Conservation (phyloP, 2,888 invertebrate species). For the Spatulosminthurus flaviceps region DNA sequence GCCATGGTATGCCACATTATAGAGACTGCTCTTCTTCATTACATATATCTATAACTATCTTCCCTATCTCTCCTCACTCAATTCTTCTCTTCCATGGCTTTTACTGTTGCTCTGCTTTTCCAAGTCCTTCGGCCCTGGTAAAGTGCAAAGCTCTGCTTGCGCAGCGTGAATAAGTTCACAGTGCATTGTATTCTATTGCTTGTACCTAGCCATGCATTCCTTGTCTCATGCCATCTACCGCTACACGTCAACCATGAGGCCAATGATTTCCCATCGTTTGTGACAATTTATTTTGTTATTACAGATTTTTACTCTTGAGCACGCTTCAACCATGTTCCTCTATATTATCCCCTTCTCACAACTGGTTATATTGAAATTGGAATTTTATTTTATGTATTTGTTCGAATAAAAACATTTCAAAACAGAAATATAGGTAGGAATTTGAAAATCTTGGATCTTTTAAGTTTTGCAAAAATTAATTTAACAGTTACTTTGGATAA, state of each 20-base stretch:
- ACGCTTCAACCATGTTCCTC: too few relatives aligned
- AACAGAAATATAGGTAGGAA: too few relatives aligned
- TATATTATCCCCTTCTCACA: too few relatives aligned
- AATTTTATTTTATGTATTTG: too few relatives aligned
- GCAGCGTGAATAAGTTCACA: slow-evolving; percentile 26
- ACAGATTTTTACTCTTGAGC: not conserved
- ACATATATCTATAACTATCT: not conserved
- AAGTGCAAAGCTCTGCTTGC: slow-evolving; percentile 35
- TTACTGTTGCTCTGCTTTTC: slow-evolving; percentile 27
- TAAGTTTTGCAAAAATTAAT: too few relatives aligned
- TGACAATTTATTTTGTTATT: slow-evolving; percentile 20
- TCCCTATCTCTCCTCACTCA: slow-evolving; percentile 21
- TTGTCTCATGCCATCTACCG: slow-evolving; percentile 6
- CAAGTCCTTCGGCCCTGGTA: slow-evolving; percentile 27
- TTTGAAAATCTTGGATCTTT: too few relatives aligned
- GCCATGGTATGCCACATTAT: not conserved
- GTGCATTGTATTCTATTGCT: slow-evolving; percentile 9
- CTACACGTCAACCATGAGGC: not conserved
- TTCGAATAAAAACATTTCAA: too few relatives aligned
- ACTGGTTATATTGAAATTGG: too few relatives aligned
- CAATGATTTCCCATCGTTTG: not conserved
- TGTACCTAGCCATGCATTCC: not conserved
- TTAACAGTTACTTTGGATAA: too few relatives aligned
- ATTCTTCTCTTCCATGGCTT: slow-evolving; percentile 21
- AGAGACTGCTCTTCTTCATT: not conserved